Evolutionary conservation across 2,888 invertebrate species (phyloP), one percentile per base, ranked within the genome.

Genomic region (Diaprepes abbreviatus): DNA sequence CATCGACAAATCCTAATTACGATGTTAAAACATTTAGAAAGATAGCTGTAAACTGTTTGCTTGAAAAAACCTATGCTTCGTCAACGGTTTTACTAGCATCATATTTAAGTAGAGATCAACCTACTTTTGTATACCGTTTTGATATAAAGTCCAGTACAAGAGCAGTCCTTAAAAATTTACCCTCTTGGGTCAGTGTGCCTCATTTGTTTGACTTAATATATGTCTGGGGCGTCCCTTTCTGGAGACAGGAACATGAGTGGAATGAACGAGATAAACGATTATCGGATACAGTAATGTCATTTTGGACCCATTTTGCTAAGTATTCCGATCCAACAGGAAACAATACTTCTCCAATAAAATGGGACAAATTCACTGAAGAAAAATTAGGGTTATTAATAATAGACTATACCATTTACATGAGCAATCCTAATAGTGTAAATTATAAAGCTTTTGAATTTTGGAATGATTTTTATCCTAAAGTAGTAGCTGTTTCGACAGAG

Each of bases 201-300:
- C 93, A 94, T 80, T 90, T 93, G 82, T 93, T 90, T 75, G 94
- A 94, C 82, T 86, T 94, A 72, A 91, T 93, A 54, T 93, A 93
- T 80, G 88, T 93, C 4, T 94, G 93, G 88, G 94, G 94, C 0
- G 86, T 94, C 77, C 94, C 94, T 0, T 90, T 92, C 81, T 89
- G 92, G 87, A 86, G 87, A 73, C 87, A 88, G 73, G 84, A 87
- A 57, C 85, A 86, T 28, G 89, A 89, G 78, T 94, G 94, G 94
- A 92, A 92, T 77, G 87, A 87, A 59, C 87, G 90, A 59, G 94
- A 94, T 81, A 93, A 93, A 79, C 89, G 91, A 77, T 90, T 92
- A 76, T 88, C 94, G 0, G 94, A 94, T 76, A 89, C 91, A 10
- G 88, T 93, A 57, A 94, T 94, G 93, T 89, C 89, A 69, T 88